phyloP scores from a whole-genome alignment of 2,113 vertebrate species.

The Aegithalos caudatus region DNA sequence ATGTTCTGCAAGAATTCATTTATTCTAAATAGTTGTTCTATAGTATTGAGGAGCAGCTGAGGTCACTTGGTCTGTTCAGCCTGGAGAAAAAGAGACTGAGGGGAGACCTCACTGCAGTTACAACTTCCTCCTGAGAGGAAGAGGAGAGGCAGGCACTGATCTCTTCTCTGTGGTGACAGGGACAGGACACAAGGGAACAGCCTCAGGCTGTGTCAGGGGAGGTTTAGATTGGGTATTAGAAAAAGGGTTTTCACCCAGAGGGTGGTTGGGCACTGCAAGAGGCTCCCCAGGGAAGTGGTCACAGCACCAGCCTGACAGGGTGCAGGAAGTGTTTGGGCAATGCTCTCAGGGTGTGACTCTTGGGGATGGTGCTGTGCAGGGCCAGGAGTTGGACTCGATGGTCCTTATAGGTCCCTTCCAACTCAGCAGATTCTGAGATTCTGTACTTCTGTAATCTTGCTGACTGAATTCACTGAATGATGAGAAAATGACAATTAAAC shows the following conservation, averaged over 20 bases:
- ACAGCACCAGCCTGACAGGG: not conserved
- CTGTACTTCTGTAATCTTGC: not conserved
- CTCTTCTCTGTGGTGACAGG: not conserved
- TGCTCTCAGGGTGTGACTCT: not conserved
- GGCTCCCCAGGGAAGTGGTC: not conserved
- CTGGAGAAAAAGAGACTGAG: not conserved
- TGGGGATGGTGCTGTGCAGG: not conserved
- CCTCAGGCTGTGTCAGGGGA: not conserved
- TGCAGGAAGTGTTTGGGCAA: not conserved
- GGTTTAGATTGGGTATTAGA: not conserved
- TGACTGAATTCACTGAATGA: not conserved
- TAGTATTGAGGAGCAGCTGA: not conserved
- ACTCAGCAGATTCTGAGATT: not conserved
- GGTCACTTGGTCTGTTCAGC: not conserved
- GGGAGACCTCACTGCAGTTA: too few relatives aligned
- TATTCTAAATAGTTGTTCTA: not conserved
- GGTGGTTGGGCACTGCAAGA: rapidly evolving
- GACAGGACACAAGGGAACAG: not conserved
- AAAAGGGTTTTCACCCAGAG: not conserved
- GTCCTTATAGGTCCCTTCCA: not conserved
- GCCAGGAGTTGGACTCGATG: not conserved
- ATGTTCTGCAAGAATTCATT: not conserved
- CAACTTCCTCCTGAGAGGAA: rapidly evolving
- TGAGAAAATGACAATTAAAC: conserved; percentile 8
- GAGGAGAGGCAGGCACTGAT: not conserved